Evolutionary conservation across 2,888 invertebrate genomes (phyloP), one percentile per base, ranked within the genome.

Genomic region (Lymantria dispar): DNA sequence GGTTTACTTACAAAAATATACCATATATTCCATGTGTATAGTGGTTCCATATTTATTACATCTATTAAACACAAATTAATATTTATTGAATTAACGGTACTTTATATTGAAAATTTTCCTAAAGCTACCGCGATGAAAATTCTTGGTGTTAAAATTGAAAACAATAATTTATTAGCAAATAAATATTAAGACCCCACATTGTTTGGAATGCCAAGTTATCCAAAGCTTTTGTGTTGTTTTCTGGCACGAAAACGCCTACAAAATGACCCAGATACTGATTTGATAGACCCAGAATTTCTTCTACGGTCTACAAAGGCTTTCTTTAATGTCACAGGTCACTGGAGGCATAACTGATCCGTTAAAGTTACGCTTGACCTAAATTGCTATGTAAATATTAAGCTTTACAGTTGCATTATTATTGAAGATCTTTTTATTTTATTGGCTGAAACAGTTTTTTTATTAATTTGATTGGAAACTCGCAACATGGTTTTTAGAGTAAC

Each of bases 291-390:
- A 68, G 72, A 74, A 72, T 68, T 72, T 70, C 62, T 12, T 9
- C 12, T 14, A 40, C 12, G 14, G 12, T 70, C 72, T 74, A 68
- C 64, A 64, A 72, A 75, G 74, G 72, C 58, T 68, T 67, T 58
- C 54, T 52, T 62, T 68, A 77, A 78, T 80, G 75, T 73, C 80
- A 75, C 60, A 76, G 79, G 77, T 81, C 73, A 74, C 54, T 54
- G 50, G 50, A 47, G 57, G 45, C 57, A 56, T 68, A 69, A 70
- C 65, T 62, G 56, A 67, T 71, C 59, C 70, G 56, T 65, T 61
- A 55, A 62, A 70, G 61, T 63, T 61, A 58, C 64, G 60, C 54
- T 68, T 72, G 78, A 70, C 80, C 80, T 62, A 70, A 76, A 77
- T 78, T 62, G 64, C 66, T 62, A 64, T 66, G 70, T 72, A 69